Evolutionary conservation across 2,888 invertebrate species (phyloP).

Genomic region (Stratiomys singularior): DNA sequence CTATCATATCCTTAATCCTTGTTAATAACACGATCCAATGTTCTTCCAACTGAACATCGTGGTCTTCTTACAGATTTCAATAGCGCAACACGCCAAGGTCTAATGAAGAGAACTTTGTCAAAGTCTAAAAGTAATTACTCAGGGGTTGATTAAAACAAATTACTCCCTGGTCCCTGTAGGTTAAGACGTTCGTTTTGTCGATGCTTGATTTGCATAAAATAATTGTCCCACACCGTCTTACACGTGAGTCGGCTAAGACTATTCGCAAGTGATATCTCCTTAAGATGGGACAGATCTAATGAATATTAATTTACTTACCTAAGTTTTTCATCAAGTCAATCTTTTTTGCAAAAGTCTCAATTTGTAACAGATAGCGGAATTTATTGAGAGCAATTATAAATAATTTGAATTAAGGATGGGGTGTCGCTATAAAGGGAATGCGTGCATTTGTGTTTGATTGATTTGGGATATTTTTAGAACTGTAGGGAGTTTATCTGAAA

Average conservation of each 20-base stretch:
- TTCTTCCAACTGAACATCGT: not conserved
- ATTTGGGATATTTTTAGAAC: no score
- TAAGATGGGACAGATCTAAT: conserved; percentile 40
- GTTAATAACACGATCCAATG: not conserved
- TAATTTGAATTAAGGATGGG: not conserved
- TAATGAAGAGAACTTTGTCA: conserved; percentile 52
- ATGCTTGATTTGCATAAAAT: conserved; percentile 51
- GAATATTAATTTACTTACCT: conserved; percentile 39
- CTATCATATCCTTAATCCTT: conserved; percentile 2
- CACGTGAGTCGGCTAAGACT: conserved; percentile 34
- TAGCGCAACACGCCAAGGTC: conserved; percentile 1
- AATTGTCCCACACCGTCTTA: conserved; percentile 49
- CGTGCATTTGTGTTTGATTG: no score
- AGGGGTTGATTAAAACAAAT: conserved; percentile 52
- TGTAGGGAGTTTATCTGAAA: no score
- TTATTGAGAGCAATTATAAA: conserved; percentile 28
- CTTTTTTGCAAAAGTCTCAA: conserved; percentile 26
- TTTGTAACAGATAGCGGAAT: conserved; percentile 26
- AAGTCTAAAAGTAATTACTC: conserved; percentile 51
- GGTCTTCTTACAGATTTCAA: conserved; percentile 3
- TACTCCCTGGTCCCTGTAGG: conserved; percentile 48
- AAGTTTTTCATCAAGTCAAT: conserved; percentile 28
- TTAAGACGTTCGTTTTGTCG: conserved; percentile 45
- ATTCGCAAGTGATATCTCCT: conserved; percentile 47
- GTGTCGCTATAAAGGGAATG: no score